phyloP scores from a whole-genome alignment of 2,113 vertebrate species.

The Seriola aureovittata region DNA sequence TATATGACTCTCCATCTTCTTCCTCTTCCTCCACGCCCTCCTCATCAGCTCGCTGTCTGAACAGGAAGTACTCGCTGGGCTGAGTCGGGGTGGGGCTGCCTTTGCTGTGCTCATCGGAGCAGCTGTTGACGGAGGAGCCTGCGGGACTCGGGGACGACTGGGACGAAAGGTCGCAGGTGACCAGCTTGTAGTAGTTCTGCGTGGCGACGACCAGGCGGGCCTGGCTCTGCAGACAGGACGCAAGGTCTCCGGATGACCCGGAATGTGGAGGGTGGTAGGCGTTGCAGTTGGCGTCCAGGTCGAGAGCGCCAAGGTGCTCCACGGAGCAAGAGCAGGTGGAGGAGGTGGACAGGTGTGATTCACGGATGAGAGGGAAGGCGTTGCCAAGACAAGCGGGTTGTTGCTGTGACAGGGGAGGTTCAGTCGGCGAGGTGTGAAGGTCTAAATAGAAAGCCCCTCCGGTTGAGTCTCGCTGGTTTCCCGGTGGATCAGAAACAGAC shows the following conservation, averaged over 20 bases:
- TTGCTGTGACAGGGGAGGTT: slow-evolving; percentile 80
- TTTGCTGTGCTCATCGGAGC: slow-evolving; percentile 93
- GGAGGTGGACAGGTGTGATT: slow-evolving; percentile 83
- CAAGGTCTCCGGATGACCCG: slow-evolving; percentile 84
- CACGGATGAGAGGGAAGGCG: slow-evolving; percentile 82
- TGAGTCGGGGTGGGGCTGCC: slow-evolving; percentile 88
- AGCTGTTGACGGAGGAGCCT: slow-evolving; percentile 94
- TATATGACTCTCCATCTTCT: slow-evolving; percentile 5
- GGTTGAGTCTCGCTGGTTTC: slow-evolving; percentile 13
- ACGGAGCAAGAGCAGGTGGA: slow-evolving; percentile 86
- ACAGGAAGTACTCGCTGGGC: slow-evolving; percentile 96
- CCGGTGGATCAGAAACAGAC: slow-evolving; percentile 84
- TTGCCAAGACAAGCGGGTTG: slow-evolving; percentile 69
- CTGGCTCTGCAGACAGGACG: slow-evolving; percentile 94
- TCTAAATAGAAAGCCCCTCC: slow-evolving; percentile 93
- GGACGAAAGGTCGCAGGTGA: slow-evolving; percentile 96
- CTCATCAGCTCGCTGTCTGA: slow-evolving; percentile 84
- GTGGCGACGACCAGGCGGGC: slow-evolving; percentile 95
- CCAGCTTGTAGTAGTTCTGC: slow-evolving; percentile 98
- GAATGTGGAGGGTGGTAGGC: slow-evolving; percentile 86
- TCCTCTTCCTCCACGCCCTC: slow-evolving; percentile 74
- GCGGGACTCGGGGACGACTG: slow-evolving; percentile 95
- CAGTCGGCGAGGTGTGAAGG: slow-evolving; percentile 92
- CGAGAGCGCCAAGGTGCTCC: slow-evolving; percentile 81
- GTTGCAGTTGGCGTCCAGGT: slow-evolving; percentile 97